Evolutionary conservation across 2,113 vertebrate genomes (phyloP).

Genomic region (Embiotoca jacksoni): DNA sequence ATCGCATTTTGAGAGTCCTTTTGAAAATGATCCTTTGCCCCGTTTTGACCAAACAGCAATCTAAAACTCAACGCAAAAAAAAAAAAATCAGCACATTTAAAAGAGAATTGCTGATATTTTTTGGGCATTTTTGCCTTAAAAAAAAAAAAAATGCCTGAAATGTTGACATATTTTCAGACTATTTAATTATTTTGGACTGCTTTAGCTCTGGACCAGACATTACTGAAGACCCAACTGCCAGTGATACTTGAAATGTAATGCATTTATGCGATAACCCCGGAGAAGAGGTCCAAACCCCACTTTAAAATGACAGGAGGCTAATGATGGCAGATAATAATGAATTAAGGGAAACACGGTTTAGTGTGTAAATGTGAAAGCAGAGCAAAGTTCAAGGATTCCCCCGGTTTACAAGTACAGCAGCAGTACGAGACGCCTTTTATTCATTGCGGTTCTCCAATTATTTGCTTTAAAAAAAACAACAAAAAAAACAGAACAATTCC

Average conservation of each 20-base stretch:
- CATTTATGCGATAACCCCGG: not conserved
- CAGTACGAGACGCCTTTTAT: slow-evolving; percentile 17
- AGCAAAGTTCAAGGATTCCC: slow-evolving; percentile 45
- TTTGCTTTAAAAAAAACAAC: not conserved
- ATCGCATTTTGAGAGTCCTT: too few species aligned
- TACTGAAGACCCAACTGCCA: too few species aligned
- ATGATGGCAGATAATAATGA: slow-evolving; percentile 3
- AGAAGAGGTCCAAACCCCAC: too few species aligned
- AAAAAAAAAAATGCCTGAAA: too few species aligned
- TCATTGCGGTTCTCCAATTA: not conserved
- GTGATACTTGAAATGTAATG: not conserved
- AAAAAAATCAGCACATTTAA: too few species aligned
- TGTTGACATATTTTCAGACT: not conserved
- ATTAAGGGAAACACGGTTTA: slow-evolving; percentile 24
- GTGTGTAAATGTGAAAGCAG: slow-evolving; percentile 13
- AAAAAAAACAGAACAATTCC: slow-evolving; percentile 4
- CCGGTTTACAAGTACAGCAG: slow-evolving; percentile 5
- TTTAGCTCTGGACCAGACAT: not conserved
- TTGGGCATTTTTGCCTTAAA: too few species aligned
- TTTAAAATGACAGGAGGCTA: too few species aligned
- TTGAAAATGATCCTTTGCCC: too few species aligned
- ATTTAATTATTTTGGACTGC: not conserved
- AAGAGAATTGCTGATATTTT: too few species aligned
- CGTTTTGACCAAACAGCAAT: too few species aligned
- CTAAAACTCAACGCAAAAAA: too few species aligned